These are phyloP conservation scores for Lasioglossum zephyrum DNA, from an alignment of 2,888 invertebrate species.

Conservation along the genomic window DNA sequence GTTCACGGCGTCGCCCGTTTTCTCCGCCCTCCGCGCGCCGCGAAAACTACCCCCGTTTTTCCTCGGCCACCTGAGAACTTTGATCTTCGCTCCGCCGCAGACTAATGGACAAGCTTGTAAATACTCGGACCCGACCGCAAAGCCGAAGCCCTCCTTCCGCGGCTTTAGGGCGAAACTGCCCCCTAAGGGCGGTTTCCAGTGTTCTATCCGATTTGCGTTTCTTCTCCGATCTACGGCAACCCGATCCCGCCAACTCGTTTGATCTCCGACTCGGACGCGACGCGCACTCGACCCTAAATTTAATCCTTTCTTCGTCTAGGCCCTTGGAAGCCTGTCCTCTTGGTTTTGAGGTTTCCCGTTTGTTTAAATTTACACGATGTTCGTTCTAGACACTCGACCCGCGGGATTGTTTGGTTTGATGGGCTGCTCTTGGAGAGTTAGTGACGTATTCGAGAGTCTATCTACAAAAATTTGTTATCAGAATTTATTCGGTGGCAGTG, in stretches of 20 bases:
- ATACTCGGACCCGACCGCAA: neutral
- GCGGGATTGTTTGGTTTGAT: neutral
- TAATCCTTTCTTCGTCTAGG: neutral
- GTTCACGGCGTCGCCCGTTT: neutral
- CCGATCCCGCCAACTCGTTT: slow-evolving; percentile 13
- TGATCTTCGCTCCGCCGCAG: neutral
- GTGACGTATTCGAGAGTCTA: neutral
- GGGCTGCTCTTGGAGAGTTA: neutral
- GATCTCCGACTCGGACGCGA: slow-evolving; percentile 13
- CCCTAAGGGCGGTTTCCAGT: neutral
- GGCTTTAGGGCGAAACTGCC: neutral
- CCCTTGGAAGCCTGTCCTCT: neutral
- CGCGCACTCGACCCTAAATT: neutral
- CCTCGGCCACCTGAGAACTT: slow-evolving; percentile 5
- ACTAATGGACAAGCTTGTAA: neutral
- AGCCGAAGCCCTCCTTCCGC: slow-evolving; percentile 8
- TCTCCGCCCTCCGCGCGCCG: neutral
- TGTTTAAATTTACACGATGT: neutral
- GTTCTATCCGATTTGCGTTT: slow-evolving; percentile 7
- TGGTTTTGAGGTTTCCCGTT: neutral
- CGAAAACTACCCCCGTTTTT: slow-evolving; percentile 3
- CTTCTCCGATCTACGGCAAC: neutral
- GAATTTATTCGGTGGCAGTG: neutral
- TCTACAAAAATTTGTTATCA: neutral
- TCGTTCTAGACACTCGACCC: neutral